phyloP scores from a whole-genome alignment of 2,888 invertebrate species.

The Yponomeuta evonymella region DNA sequence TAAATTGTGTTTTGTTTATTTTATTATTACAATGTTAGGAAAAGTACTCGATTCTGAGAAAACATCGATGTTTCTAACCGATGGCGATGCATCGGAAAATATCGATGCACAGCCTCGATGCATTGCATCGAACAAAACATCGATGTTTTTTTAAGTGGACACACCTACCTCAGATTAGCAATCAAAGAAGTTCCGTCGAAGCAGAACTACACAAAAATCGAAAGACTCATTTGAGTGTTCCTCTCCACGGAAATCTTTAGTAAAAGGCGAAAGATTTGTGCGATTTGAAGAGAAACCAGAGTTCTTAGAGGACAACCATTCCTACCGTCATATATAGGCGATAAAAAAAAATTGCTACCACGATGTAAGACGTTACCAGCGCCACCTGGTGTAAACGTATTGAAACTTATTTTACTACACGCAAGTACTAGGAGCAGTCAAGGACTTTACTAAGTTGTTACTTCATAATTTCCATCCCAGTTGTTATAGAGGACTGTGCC shows the following conservation, averaged over 20 bases:
- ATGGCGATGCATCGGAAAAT: too few species aligned
- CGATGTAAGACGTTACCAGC: background rate
- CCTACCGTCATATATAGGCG: background rate
- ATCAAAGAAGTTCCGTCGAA: background rate
- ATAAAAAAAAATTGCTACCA: background rate
- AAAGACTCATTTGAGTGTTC: conserved; percentile 82
- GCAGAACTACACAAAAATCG: conserved; percentile 30
- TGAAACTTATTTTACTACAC: background rate
- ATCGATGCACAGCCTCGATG: too few species aligned
- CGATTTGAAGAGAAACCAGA: conserved; percentile 81
- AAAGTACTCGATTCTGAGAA: too few species aligned
- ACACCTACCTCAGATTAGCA: background rate
- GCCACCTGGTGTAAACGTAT: background rate
- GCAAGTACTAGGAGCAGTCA: background rate
- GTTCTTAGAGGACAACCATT: conserved; percentile 29
- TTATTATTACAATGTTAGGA: too few species aligned
- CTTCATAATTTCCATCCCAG: conserved; percentile 94
- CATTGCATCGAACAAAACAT: too few species aligned
- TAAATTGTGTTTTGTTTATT: too few species aligned
- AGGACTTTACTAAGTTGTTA: conserved; percentile 29
- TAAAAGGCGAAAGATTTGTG: conserved; percentile 87
- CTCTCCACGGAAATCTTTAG: conserved; percentile 87
- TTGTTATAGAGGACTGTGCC: conserved; percentile 96
- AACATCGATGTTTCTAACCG: too few species aligned
- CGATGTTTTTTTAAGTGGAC: too few species aligned